These are phyloP conservation scores for Spinus pinus DNA, from an alignment of 2,797 vertebrate species.

Conservation along the genomic window DNA sequence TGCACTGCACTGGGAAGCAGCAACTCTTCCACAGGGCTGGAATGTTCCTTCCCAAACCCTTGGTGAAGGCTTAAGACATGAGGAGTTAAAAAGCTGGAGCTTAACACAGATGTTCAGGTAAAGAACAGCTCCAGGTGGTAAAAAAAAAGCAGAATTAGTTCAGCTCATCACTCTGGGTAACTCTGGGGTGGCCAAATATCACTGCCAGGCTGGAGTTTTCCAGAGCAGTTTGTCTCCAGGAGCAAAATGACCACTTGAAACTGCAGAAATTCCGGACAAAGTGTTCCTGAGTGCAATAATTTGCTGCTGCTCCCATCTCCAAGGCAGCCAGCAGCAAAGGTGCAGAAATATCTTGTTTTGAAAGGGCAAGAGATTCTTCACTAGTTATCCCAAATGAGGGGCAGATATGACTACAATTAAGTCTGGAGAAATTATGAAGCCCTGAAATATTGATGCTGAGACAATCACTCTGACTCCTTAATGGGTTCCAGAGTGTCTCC, in stretches of 20 bases:
- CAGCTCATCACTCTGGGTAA: not conserved
- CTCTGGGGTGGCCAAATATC: not conserved
- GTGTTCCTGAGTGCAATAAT: not conserved
- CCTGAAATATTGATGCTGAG: constrained; percentile 62
- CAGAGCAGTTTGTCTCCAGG: not conserved
- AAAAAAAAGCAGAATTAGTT: not conserved
- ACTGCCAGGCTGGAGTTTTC: not conserved
- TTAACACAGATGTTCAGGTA: not conserved
- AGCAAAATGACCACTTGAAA: not conserved
- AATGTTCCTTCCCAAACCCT: not conserved
- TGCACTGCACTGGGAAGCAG: not conserved
- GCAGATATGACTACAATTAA: constrained; percentile 1
- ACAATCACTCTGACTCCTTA: constrained; percentile 47
- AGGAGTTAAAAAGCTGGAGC: not conserved
- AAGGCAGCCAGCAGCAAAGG: not conserved
- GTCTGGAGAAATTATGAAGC: constrained; percentile 38
- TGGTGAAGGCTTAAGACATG: accelerated
- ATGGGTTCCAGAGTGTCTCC: not conserved
- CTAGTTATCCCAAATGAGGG: not conserved
- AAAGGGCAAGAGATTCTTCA: not conserved
- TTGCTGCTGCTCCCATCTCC: not conserved
- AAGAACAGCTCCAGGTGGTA: not conserved
- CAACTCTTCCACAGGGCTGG: not conserved
- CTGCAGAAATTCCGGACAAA: not conserved
- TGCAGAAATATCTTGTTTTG: not conserved